A percentile compares a stretch with the other conserved stretches of the same genome.
These are phyloP conservation scores for Yponomeuta plumbellus DNA, from an alignment of 2,888 invertebrate genomes.

Conservation along the genomic window DNA sequence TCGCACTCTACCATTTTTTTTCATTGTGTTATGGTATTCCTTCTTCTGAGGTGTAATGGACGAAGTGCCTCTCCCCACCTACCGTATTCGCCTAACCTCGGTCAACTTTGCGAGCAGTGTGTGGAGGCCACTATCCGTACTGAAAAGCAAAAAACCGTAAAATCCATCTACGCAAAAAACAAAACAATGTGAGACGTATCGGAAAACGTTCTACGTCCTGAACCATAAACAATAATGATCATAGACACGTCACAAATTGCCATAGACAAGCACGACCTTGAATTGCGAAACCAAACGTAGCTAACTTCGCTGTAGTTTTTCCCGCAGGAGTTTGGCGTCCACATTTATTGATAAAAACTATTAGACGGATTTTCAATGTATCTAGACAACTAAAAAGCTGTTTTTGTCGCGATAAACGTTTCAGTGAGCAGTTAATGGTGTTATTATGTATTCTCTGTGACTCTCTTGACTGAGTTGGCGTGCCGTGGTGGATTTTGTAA, in stretches of 20 bases:
- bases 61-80: too few relatives aligned
- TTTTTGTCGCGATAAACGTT: constrained; percentile 43
- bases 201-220: too few relatives aligned
- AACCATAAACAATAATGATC: background rate
- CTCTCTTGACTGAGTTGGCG: constrained; percentile 46
- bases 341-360: constrained; percentile 61
- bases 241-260: constrained; percentile 29
- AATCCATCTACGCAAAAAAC: too few relatives aligned
- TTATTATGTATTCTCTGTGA: constrained; percentile 60
- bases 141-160: too few relatives aligned
- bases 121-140: too few relatives aligned
- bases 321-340: constrained; percentile 73
- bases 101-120: too few relatives aligned
- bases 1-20: too few relatives aligned
- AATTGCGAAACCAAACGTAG: constrained; percentile 39
- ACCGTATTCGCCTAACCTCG: too few relatives aligned
- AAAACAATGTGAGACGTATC: too few relatives aligned
- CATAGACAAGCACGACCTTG: constrained; percentile 56
- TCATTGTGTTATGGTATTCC: too few relatives aligned
- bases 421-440: constrained; percentile 49
- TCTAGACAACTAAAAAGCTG: constrained; percentile 54
- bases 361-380: constrained; percentile 61
- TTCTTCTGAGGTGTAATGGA: too few relatives aligned
- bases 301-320: constrained; percentile 73
- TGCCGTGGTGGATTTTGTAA: constrained; percentile 65